Base-by-base conservation (phyloP, 2,113 vertebrate genomes). In the Candoia aspera region DNA sequence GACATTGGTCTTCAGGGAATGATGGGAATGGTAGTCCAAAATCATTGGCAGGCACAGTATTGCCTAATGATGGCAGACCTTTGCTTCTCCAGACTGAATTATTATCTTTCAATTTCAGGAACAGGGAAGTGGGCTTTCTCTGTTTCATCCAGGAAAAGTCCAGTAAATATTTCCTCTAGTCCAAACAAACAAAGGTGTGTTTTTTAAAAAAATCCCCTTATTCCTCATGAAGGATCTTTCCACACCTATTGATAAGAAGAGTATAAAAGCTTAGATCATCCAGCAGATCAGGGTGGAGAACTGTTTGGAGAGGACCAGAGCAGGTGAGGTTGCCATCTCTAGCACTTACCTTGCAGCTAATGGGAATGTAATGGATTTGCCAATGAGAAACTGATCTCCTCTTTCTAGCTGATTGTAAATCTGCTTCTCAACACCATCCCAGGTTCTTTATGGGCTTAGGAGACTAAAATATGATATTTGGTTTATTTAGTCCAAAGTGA, bases 161-260 rank as follows among this genome's bases (percentile, higher is more conserved):
- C 26, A 86, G 83, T 46, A 86, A 85, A 54, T 91, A 85, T 33
- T 91, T 91, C 83, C 57, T 83, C 24, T 91, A 23, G 19, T 37
- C 55, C 42, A 59, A 85, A 54, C n/a, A 86, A 64, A 46, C 42
- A 49, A 26, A 53, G 55, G 46, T 49, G 26, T 29, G 10, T 60
- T 57, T 42, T 23, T 23, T 4, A 19, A 23, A 26, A 4, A 23
- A 26, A 4, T 5, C 11, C 26, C 59, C 88, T n/a, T n/a, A 26
- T 49, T 73, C 2, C 2, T 0, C 9, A 3, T 19, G 6, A 55
- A 24, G 49, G 15, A 23, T 55, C 42, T 24, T 29, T 29, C 90
- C 90, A 86, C 58, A 54, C 29, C 23, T 33, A 3, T n/a, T 26
- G 21, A 83, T 42, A 2, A 42, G 59, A 86, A 6, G 90, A 37